These are phyloP conservation scores for Globodera rostochiensis DNA, from an alignment of 1,140 invertebrate species.

Conservation along the genomic window DNA sequence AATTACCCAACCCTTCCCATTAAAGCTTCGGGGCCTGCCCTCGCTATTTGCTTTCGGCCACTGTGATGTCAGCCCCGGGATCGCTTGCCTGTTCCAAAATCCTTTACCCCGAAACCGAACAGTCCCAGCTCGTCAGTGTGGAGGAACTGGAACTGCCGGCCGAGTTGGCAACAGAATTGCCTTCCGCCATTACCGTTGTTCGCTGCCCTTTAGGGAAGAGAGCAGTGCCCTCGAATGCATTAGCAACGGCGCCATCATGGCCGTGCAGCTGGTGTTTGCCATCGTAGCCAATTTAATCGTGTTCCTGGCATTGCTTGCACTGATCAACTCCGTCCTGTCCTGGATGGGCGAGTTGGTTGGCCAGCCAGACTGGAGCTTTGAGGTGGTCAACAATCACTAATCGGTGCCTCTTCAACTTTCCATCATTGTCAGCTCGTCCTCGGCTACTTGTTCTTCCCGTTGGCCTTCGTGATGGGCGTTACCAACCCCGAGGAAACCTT, in stretches of 20 bases:
- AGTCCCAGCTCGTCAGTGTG: conserved; percentile 71
- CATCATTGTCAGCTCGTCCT: conserved; percentile 66
- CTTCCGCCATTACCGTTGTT: background rate
- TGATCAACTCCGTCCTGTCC: conserved; percentile 78
- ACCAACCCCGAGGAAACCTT: conserved; percentile 75
- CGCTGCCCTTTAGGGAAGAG: conserved; percentile 33
- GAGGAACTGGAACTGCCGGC: conserved; percentile 58
- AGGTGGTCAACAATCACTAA: conserved; percentile 5
- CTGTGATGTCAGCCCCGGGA: conserved; percentile 63
- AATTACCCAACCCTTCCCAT: background rate
- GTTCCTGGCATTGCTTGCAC: conserved; percentile 82
- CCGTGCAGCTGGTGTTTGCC: conserved; percentile 79
- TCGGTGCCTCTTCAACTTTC: background rate
- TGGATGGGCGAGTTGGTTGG: conserved; percentile 82
- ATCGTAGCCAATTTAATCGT: conserved; percentile 89
- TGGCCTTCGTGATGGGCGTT: conserved; percentile 81
- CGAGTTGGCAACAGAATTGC: conserved; percentile 36
- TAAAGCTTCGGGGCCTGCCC: conserved; percentile 79
- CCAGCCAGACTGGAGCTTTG: conserved; percentile 54
- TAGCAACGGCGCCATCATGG: conserved; percentile 78
- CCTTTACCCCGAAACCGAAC: conserved; percentile 68
- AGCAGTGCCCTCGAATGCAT: conserved; percentile 46
- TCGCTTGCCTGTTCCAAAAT: conserved; percentile 60
- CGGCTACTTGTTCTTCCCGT: conserved; percentile 82
- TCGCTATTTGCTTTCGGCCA: conserved; percentile 67